These are phyloP conservation scores for Pristionchus fissidentatus DNA, from an alignment of 2,888 invertebrate genomes.

Conservation along the genomic window DNA sequence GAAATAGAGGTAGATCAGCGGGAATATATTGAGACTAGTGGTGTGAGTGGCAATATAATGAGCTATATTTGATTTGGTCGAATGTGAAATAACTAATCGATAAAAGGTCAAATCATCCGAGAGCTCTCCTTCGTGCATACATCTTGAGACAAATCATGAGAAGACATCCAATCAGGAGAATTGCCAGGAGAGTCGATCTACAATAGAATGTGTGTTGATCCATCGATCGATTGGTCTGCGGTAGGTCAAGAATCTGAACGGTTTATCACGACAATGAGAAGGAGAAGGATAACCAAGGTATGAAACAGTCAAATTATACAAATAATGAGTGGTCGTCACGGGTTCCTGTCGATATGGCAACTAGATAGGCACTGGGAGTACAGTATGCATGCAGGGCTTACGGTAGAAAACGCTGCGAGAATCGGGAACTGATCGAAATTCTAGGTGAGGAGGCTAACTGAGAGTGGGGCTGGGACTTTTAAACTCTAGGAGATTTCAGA, in stretches of 20 bases:
- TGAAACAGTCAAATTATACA: not conserved
- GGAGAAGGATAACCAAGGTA: not conserved
- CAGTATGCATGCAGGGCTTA: too few relatives aligned
- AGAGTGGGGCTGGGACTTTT: not conserved
- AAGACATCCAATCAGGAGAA: conserved; percentile 24
- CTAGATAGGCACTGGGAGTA: conserved; percentile 15
- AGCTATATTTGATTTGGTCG: too few relatives aligned
- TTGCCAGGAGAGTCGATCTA: conserved; percentile 15
- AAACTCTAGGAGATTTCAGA: not conserved
- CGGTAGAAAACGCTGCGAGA: conserved; percentile 10
- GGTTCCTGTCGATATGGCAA: not conserved
- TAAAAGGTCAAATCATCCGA: too few relatives aligned
- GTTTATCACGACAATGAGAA: conserved; percentile 27
- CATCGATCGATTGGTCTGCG: not conserved
- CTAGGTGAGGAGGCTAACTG: not conserved
- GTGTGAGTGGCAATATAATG: too few relatives aligned
- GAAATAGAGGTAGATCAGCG: not conserved
- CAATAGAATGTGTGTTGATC: not conserved
- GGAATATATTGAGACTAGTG: not conserved
- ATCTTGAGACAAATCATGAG: conserved; percentile 38
- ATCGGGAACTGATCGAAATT: not conserved
- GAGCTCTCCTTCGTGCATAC: not conserved
- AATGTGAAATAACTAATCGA: too few relatives aligned
- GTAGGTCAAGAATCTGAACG: not conserved
- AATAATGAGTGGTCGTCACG: conserved; percentile 26